Base-by-base conservation (phyloP, 2,113 vertebrate species). In the Podarcis muralis region DNA sequence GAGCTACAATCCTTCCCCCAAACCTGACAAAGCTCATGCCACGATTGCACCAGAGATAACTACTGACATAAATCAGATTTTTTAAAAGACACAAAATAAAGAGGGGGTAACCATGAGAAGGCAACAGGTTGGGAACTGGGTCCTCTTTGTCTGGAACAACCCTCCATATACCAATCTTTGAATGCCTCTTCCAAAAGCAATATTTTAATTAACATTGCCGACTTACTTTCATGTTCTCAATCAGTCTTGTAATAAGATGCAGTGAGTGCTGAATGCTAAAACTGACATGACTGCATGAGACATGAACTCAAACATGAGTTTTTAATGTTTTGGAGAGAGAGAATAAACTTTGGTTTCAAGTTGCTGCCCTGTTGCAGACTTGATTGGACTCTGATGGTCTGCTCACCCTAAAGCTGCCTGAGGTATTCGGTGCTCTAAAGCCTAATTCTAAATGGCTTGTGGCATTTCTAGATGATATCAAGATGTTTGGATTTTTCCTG, bases 401-500 rank as follows among this genome's bases (percentile, higher is more conserved):
- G 87, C 88, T 96, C 94, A 88, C 92, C 77, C 75, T 85, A 83
- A 76, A 93, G 90, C 91, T 95, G 91, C 90, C 92, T 93, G 89
- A 94, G 93, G 95, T 96, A 95, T 96, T 95, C 88, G 87, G 87
- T 92, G 91, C 91, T 87, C 85, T 91, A 83, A 94, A 91, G 92
- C 89, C 93, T 95, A 95, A 97, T 95, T 95, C 96, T 93, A 96
- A 96, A 94, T 91, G 89, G 89, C 93, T 96, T 95, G 59, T 91
- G 92, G 96, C 95, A 91, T 93, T 96, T 94, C 92, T 88, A 96
- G 95, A 96, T 95, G 90, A 96, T 92, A 94, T 93, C 94, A 97
- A 97, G 96, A 94, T 98, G 97, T 95, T 95, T 87, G 90, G 95
- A 93, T 97, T 97, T 75, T 75, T 97, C 1, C 8, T 48, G 43